Conservation (phyloP, 2,113 vertebrate genomes). For the Crypturellus undulatus region DNA sequence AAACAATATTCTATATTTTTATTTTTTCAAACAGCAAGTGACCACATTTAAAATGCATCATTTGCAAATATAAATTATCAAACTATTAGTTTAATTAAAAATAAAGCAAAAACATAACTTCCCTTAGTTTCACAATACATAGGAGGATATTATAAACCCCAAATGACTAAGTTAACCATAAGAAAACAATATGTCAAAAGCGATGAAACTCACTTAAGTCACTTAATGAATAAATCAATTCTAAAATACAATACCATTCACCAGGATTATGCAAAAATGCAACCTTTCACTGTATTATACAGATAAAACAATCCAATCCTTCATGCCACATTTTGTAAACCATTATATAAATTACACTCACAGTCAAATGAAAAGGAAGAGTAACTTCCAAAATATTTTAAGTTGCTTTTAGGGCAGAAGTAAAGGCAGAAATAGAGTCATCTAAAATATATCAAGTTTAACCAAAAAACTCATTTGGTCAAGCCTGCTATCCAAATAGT, state of each 20-base stretch:
- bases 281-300: constrained; percentile 59
- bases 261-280: constrained; percentile 61
- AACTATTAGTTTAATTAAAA: constrained; percentile 81
- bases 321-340: constrained; percentile 72
- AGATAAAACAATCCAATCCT: constrained; percentile 75
- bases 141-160: constrained; percentile 75
- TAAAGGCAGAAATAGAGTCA: constrained; percentile 71
- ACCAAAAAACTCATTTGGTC: constrained; percentile 67
- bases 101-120: constrained; percentile 78
- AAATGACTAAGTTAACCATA: constrained; percentile 73
- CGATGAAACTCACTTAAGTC: constrained; percentile 71
- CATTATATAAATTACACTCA: constrained; percentile 77
- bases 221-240: constrained; percentile 70
- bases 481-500: constrained; percentile 71
- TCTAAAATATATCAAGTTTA: constrained; percentile 76
- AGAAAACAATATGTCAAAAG: constrained; percentile 71
- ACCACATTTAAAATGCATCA: constrained; percentile 83
- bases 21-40: constrained; percentile 82
- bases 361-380: constrained; percentile 76
- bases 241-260: constrained; percentile 68
- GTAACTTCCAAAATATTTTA: constrained; percentile 71
- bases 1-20: constrained; percentile 80
- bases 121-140: constrained; percentile 80
- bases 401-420: constrained; percentile 65
- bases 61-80: constrained; percentile 82